Evolutionary conservation across 2,113 vertebrate genomes (phyloP), one percentile per base, ranked within the genome.

Genomic region (Oreochromis niloticus): DNA sequence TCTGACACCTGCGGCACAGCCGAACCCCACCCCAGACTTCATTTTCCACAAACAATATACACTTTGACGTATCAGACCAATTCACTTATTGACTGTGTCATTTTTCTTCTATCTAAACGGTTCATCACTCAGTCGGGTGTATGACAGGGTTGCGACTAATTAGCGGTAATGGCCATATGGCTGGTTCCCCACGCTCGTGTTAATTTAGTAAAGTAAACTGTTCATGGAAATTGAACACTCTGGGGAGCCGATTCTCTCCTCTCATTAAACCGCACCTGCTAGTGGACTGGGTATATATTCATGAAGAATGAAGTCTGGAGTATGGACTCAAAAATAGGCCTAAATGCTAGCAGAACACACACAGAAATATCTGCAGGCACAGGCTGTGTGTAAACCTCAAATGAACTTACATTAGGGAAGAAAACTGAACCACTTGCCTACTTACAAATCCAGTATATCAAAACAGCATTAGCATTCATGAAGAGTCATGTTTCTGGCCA

Each of bases 161-260:
- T 94, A 92, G 89, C 24, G 32, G 73, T 82, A 90, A 89, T 84
- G 48, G 87, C 90, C 94, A 93, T 92, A 90, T 94, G 94, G 84
- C 85, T 32, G 39, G 39, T 63, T 93, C 89, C 88, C 50, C 55
- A 7, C 75, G 56, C 84, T 85, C 48, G n/a, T 82, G 83, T 83
- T 91, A 32, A 91, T 90, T 87, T 85, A 83, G 61, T 88, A 86
- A 91, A 27, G 66, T 80, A 87, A 90, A 87, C 84, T 68, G 52
- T 78, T 90, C 9, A 9, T 1, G 66, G 52, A 83, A 80, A 83
- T 63, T 81, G 66, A 75, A 24, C 30, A 27, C 87, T 81, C 91
- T 19, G 39, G 82, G 87, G 89, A 87, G 55, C 46, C 3, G 81
- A 81, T 79, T 75, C 56, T 87, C 85, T 83, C 22, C 57, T 48